phyloP scores from a whole-genome alignment of 2,888 invertebrate genomes.

The Scaptomyza tumidula region DNA sequence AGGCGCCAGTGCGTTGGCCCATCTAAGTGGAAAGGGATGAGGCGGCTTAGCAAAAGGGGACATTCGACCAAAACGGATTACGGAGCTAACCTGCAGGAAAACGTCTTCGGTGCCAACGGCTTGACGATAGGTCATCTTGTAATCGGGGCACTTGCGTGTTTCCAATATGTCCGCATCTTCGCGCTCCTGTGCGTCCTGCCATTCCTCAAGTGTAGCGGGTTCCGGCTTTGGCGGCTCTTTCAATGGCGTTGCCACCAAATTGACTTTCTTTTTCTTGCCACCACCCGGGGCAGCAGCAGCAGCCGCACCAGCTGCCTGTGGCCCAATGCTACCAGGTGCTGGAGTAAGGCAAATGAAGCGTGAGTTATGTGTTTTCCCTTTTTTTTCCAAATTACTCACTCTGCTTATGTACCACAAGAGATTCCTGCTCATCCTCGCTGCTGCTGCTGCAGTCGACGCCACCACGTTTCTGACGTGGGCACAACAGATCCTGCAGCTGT shows the following conservation, averaged over 20 bases:
- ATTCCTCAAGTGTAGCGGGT: constrained; percentile 79
- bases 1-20: constrained; percentile 91
- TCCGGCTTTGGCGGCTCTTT: constrained; percentile 41
- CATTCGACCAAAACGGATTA: background rate
- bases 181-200: constrained; percentile 85
- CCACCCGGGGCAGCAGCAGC: constrained; percentile 18
- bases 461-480: constrained; percentile 65
- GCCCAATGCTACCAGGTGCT: constrained; percentile 85
- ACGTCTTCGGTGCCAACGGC: constrained; percentile 93
- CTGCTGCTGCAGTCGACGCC: constrained; percentile 76
- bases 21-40: constrained; percentile 86
- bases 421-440: constrained; percentile 72
- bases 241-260: constrained; percentile 63
- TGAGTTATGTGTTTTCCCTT: background rate
- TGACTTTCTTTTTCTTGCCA: constrained; percentile 37
- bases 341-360: constrained; percentile 2
- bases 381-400: constrained; percentile 61
- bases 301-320: constrained; percentile 23
- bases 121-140: constrained; percentile 93
- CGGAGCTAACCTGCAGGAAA: constrained; percentile 89
- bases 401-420: constrained; percentile 52
- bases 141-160: constrained; percentile 89
- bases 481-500: constrained; percentile 75
- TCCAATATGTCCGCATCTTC: constrained; percentile 86
- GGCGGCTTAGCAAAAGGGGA: constrained; percentile 7